Conservation (phyloP, 2,797 vertebrate species). For the Caiman crocodilus region DNA sequence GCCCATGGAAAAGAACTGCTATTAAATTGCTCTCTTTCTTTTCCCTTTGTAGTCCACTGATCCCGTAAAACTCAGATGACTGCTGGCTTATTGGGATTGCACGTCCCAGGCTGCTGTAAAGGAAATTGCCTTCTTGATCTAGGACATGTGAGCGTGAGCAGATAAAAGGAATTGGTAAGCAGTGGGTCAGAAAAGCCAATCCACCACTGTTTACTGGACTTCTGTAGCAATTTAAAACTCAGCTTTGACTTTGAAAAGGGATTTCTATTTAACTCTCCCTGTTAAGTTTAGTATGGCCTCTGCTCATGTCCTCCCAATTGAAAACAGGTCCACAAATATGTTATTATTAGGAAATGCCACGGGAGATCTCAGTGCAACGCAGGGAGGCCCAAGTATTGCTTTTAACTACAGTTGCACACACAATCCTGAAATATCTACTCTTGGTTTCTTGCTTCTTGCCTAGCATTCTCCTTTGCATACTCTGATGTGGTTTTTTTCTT, state of each 20-base stretch:
- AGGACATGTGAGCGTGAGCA: background rate
- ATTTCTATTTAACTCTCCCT: fast-evolving
- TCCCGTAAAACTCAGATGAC: background rate
- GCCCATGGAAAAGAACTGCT: fast-evolving
- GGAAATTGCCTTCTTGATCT: background rate
- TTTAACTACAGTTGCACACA: background rate
- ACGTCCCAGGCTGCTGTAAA: background rate
- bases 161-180: background rate
- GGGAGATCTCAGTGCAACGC: fast-evolving
- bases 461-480: background rate
- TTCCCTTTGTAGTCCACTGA: background rate
- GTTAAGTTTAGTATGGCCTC: fast-evolving
- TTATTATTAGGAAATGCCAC: fast-evolving
- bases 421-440: background rate
- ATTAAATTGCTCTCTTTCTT: background rate
- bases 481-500: background rate
- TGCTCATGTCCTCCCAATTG: fast-evolving
- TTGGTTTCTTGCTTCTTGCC: background rate
- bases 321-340: background rate
- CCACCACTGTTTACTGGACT: background rate
- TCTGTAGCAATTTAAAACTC: background rate
- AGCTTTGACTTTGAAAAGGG: background rate
- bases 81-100: background rate
- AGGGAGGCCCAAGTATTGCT: background rate
- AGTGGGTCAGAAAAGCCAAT: background rate